Conservation (phyloP, 2,888 invertebrate species). For the Pycnomerus fuliginosus region DNA sequence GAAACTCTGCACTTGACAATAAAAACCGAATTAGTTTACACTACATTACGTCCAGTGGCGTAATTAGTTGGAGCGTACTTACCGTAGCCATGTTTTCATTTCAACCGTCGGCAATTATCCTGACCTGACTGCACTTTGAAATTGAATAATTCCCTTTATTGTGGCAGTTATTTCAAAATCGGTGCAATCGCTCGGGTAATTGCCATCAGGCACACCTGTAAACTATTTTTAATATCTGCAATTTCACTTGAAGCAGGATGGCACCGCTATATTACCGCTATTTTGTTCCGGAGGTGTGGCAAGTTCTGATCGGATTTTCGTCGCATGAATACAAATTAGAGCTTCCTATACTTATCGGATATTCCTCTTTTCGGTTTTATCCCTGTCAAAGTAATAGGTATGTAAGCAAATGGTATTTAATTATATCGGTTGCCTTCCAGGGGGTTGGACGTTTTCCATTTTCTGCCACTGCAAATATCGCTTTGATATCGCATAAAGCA, state of each 20-base stretch:
- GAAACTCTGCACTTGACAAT: constrained; percentile 14
- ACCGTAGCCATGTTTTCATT: constrained; percentile 8
- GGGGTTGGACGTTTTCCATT: constrained; percentile 21
- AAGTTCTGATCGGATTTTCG: constrained; percentile 25
- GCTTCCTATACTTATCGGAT: constrained; percentile 12
- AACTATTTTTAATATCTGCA: constrained; percentile 7
- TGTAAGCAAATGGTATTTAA: too few relatives aligned
- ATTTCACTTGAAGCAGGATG: too few relatives aligned
- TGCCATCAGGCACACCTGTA: constrained; percentile 1
- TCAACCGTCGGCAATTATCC: constrained; percentile 4
- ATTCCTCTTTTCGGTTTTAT: constrained; percentile 11
- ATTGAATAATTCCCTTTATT: constrained; percentile 12
- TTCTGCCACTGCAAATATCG: constrained; percentile 27
- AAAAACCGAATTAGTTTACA: constrained; percentile 22
- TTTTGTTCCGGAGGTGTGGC: too few relatives aligned
- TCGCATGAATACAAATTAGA: constrained; percentile 25
- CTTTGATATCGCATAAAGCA: constrained; percentile 29
- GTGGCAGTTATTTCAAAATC: constrained; percentile 3
- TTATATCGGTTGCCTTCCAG: too few relatives aligned
- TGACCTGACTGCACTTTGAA: not conserved
- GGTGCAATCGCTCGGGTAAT: constrained; percentile 3
- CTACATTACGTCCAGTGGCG: constrained; percentile 14
- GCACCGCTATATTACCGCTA: too few relatives aligned
- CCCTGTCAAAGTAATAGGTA: too few relatives aligned
- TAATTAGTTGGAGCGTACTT: constrained; percentile 13